Percentiles rank a stretch among this genome's conserved stretches.
Conservation (phyloP, 1,140 invertebrate genomes). For the Bathynomus jamesi region DNA sequence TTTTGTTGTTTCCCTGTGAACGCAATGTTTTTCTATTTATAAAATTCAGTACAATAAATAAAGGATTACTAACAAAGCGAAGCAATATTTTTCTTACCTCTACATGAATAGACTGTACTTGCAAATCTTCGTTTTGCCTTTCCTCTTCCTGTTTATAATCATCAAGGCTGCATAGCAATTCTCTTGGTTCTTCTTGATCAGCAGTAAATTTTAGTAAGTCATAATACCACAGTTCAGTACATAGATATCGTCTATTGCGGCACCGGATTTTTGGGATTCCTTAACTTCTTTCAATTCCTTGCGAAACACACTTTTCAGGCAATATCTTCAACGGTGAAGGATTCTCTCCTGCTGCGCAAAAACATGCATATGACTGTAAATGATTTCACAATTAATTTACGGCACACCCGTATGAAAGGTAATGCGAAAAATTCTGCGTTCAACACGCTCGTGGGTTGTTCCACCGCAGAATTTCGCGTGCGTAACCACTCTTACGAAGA, state of each 20-base stretch:
- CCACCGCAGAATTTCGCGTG: too few species aligned
- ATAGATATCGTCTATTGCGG: background rate
- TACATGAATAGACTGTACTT: background rate
- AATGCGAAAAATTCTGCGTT: too few species aligned
- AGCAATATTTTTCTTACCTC: slow-evolving; percentile 7
- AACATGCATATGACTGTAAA: too few species aligned
- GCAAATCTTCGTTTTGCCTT: background rate
- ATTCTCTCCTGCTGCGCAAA: too few species aligned
- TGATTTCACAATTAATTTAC: too few species aligned
- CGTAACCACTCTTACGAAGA: too few species aligned
- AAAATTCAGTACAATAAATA: background rate
- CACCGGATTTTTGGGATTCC: background rate
- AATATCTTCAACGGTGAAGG: too few species aligned
- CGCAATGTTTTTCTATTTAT: background rate
- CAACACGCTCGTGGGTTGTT: too few species aligned
- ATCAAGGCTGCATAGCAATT: slow-evolving; percentile 4
- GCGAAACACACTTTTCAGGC: background rate
- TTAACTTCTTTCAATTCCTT: background rate
- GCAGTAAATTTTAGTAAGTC: background rate
- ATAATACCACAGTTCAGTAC: slow-evolving; percentile 8
- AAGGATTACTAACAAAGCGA: background rate
- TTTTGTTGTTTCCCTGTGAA: background rate
- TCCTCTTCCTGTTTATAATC: background rate
- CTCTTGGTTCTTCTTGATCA: slow-evolving; percentile 7
- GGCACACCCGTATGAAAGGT: too few species aligned